Conservation (phyloP, 2,888 invertebrate genomes). For the Nyleta sp. region DNA sequence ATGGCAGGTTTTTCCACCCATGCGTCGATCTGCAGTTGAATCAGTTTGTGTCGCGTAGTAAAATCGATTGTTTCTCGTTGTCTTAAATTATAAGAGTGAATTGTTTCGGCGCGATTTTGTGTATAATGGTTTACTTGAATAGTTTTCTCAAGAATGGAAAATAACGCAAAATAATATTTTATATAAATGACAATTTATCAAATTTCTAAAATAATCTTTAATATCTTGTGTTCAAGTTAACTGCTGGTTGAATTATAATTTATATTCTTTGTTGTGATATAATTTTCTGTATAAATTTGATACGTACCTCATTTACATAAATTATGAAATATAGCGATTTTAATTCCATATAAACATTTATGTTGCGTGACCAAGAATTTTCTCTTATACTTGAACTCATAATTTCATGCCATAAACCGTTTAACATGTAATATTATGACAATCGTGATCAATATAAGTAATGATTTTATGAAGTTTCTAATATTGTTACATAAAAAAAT, state of each 20-base stretch:
- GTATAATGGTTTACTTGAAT: too few species aligned
- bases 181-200: background rate
- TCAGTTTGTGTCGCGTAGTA: too few species aligned
- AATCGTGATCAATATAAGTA: conserved; percentile 16
- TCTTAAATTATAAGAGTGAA: too few species aligned
- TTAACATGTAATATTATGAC: conserved; percentile 20
- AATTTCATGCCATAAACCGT: background rate
- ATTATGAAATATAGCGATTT: conserved; percentile 33
- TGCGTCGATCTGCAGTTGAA: too few species aligned
- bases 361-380: conserved; percentile 34
- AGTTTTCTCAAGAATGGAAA: too few species aligned
- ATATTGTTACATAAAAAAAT: background rate
- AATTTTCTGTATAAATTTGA: conserved; percentile 25
- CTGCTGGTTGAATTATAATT: conserved; percentile 20
- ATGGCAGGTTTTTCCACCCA: too few species aligned
- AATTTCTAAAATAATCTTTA: conserved; percentile 4
- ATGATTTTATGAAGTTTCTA: background rate
- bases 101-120: too few species aligned
- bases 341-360: conserved; percentile 40
- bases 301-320: conserved; percentile 34
- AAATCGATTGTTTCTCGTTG: too few species aligned
- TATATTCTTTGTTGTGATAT: conserved; percentile 16
- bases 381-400: conserved; percentile 15
- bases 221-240: conserved; percentile 14
- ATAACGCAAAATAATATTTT: background rate